These are phyloP conservation scores for Mantis religiosa DNA, from an alignment of 2,888 invertebrate genomes.

Conservation along the genomic window DNA sequence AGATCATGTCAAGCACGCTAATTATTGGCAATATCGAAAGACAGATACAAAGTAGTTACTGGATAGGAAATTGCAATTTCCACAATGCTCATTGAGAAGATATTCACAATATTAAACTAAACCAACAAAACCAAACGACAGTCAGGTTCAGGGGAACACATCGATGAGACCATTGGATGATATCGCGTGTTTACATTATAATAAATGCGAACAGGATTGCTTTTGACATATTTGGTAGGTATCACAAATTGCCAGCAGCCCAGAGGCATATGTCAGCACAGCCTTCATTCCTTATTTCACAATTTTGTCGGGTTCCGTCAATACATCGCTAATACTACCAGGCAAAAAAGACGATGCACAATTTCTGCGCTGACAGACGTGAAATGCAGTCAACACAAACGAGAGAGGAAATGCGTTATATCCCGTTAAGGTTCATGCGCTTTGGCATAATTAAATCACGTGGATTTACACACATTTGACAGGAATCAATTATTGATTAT, in stretches of 20 bases:
- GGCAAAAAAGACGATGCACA: neutral
- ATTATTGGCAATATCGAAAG: too few relatives aligned
- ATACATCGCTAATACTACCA: neutral
- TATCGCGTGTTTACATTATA: neutral
- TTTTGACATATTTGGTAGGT: neutral
- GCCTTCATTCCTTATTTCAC: neutral
- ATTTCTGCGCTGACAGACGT: neutral
- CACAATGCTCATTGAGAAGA: too few relatives aligned
- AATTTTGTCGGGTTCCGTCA: neutral
- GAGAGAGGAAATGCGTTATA: neutral
- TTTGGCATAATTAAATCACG: neutral
- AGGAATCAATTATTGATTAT: neutral
- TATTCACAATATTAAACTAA: too few relatives aligned
- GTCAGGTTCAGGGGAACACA: neutral
- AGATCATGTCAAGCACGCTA: too few relatives aligned
- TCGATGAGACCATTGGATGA: neutral
- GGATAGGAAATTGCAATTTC: too few relatives aligned
- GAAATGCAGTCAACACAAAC: neutral
- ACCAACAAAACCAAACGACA: too few relatives aligned
- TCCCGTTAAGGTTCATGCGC: neutral
- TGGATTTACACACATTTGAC: neutral
- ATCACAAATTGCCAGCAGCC: neutral
- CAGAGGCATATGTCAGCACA: neutral
- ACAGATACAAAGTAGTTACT: too few relatives aligned
- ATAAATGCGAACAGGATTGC: neutral